Base-by-base conservation (phyloP, 2,797 vertebrate genomes). In the Coregonus ussuriensis region DNA sequence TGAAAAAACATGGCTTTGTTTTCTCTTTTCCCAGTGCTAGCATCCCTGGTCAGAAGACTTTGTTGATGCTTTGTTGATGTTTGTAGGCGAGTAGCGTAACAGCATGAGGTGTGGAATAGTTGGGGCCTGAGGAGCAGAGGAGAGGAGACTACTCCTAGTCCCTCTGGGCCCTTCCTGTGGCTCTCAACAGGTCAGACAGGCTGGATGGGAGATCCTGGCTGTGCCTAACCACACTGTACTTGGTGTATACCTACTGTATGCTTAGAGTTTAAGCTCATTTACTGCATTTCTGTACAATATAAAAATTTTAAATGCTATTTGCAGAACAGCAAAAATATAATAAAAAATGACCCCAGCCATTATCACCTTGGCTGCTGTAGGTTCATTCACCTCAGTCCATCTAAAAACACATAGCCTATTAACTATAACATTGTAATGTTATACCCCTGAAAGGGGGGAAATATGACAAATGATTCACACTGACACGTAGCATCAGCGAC, bases 161-260 rank as follows among this genome's bases (percentile, higher is more conserved):
- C 81, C 84, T 80, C 47, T 75, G 65, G 85, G 83, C 79, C 79
- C 70, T 72, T 76, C 68, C 51, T 74, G 76, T 84, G 78, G 56
- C 82, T 85, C 72, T 47, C 76, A 87, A 93, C 93, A 87, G 87
- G 94, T 90, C 72, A 6, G 82, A 92, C 93, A 67, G 87, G 93
- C 93, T 89, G 75, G 77, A 67, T 83, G 65, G 76, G 80, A 85
- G 29, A 86, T 80, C 72, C 81, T 79, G 76, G 54, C 70, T 77
- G 76, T 81, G 74, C 72, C 51, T 13, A 75, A 71, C 74, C 63
- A 15, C 74, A 25, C 15, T 51, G 65, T n/a, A 59, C 56, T 59
- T 59, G 2, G n/a, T 59, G 56, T 59, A 59, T 18, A 2, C 6
- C 41, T 47, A 47, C 37, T 41, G 37, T 47, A 47, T 47, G 41